phyloP scores from a whole-genome alignment of 2,113 vertebrate genomes.

The Poecile atricapillus region DNA sequence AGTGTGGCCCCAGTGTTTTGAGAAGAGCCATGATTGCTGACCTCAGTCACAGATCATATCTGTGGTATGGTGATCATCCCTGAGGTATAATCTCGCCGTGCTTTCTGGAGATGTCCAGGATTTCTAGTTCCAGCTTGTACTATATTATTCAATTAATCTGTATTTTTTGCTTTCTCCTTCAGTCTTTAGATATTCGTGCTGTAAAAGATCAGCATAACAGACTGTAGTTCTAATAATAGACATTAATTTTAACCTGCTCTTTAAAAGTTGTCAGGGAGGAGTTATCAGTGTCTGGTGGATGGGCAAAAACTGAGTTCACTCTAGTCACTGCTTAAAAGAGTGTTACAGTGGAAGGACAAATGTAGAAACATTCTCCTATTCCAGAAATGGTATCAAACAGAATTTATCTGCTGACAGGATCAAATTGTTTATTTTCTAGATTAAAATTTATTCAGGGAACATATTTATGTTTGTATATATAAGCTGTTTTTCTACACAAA shows the following conservation, averaged over 20 bases:
- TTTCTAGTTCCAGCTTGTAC: not conserved
- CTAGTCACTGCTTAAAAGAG: not conserved
- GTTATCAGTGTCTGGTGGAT: not conserved
- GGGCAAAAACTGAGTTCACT: not conserved
- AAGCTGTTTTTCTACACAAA: not conserved
- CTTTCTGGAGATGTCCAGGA: not conserved
- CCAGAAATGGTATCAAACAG: not conserved
- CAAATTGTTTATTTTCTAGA: not conserved
- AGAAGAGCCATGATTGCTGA: not conserved
- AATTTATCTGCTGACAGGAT: not conserved
- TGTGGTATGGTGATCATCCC: not conserved
- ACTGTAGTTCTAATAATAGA: not conserved
- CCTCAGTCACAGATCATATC: not conserved
- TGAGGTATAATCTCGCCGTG: not conserved
- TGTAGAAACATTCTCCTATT: not conserved
- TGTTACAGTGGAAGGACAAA: not conserved
- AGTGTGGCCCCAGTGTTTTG: not conserved
- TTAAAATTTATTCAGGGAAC: not conserved
- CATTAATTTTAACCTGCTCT: not conserved
- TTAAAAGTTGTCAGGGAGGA: not conserved
- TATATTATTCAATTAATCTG: not conserved
- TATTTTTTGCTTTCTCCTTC: not conserved
- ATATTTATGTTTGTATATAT: not conserved
- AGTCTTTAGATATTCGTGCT: not conserved
- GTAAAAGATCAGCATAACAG: not conserved